Base-by-base conservation (phyloP, 2,888 invertebrate species). In the Xylota sylvarum region DNA sequence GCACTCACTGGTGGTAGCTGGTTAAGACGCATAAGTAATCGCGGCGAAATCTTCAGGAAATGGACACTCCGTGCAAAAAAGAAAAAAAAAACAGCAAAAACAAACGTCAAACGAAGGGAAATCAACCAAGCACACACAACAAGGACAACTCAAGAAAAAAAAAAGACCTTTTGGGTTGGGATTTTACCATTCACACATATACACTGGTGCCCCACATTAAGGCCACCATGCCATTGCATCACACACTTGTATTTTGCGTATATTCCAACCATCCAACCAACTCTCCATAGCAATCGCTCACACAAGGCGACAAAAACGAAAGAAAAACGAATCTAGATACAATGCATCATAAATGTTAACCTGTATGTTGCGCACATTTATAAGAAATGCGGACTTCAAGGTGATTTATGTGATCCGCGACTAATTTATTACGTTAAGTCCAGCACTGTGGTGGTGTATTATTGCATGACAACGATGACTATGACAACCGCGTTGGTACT, bases 401-500 rank as follows among this genome's bases (percentile, higher is more conserved):
- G 91, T 91, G 91, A 91, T 91, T 91, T 91, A 91, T 91, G 91
- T 91, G 91, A 91, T 91, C 90, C 90, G 90, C 88, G 89, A 87
- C 77, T 89, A 90, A 91, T 91, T 91, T 91, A 91, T 91, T 89
- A 90, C 90, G 88, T 86, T 89, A 89, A 90, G 88, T 89, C 84
- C 76, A 72, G 72, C 58, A 52, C 35, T 65, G 73, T 67, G 72
- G 74, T 85, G 76, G 62, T 73, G 74, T 79, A 27, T 48, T 69
- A 67, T 60, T 65, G 55, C 74, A 76, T 55, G 73, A 58, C 76
- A 80, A 32, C 52, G 17, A 19, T 62, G 32, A 65, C 50, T 67
- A 56, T 65, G 74, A 69, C 55, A 69, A 73, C 43, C 12, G 17
- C 52, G 46, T 35, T 27, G 50, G 23, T 55, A 30, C 40, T 17